Percentiles rank a stretch among this genome's conserved stretches.
Conservation (phyloP, 1,140 invertebrate species). For the Neotoxoptera formosana region DNA sequence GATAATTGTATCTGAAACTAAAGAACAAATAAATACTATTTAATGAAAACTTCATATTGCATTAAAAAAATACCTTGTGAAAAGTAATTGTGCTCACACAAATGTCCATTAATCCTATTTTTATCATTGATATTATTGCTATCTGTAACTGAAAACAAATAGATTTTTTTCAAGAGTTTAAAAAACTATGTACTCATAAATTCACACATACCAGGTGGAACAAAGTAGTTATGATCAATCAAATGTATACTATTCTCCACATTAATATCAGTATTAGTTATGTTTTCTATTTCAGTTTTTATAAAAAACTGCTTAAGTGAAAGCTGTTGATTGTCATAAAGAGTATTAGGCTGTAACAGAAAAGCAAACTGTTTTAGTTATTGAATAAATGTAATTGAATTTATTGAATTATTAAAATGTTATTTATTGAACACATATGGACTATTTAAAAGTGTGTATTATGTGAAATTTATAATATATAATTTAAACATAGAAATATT, state of each 20-base stretch:
- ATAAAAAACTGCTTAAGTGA: neutral
- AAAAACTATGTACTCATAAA: neutral
- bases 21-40: neutral
- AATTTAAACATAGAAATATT: neutral
- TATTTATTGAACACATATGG: neutral
- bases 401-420: too few species aligned
- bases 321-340: neutral
- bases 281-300: neutral
- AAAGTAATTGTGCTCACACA: neutral
- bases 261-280: neutral
- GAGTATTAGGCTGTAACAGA: neutral
- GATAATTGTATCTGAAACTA: neutral
- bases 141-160: neutral
- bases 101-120: neutral
- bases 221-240: neutral
- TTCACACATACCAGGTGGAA: neutral
- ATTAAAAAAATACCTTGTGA: neutral
- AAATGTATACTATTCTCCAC: neutral
- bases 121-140: neutral
- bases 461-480: neutral
- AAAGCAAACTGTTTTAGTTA: neutral
- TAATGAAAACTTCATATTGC: neutral
- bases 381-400: too few species aligned
- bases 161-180: neutral
- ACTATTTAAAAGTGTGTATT: neutral